phyloP scores from a whole-genome alignment of 2,888 invertebrate species.

The Candidula unifasciata region DNA sequence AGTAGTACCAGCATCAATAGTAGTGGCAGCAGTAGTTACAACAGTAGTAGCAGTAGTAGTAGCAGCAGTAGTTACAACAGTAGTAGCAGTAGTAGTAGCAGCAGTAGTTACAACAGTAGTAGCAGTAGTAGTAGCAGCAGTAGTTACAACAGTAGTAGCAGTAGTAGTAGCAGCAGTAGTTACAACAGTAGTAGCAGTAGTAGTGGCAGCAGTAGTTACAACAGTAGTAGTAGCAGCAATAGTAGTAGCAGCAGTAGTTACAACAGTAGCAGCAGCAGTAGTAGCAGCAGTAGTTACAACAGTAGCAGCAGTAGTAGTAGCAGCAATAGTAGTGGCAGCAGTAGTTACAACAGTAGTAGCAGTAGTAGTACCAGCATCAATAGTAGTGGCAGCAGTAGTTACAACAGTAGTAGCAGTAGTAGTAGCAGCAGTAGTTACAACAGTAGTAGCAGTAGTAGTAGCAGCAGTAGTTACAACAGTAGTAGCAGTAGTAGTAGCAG shows the following conservation, averaged over 20 bases:
- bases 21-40: background rate
- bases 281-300: slow-evolving; percentile 10
- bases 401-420: slow-evolving; percentile 12
- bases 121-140: background rate
- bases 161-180: slow-evolving; percentile 23
- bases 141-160: slow-evolving; percentile 17
- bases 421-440: background rate
- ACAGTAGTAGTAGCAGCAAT: slow-evolving; percentile 22
- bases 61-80: slow-evolving; percentile 12
- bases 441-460: background rate
- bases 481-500: background rate
- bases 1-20: background rate
- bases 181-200: slow-evolving; percentile 25
- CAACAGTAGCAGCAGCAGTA: slow-evolving; percentile 6
- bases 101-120: background rate
- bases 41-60: slow-evolving; percentile 9
- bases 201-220: slow-evolving; percentile 31
- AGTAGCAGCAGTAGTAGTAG: background rate
- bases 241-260: slow-evolving; percentile 6
- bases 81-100: background rate
- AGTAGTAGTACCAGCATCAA: slow-evolving; percentile 14
- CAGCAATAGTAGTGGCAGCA: background rate
- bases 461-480: background rate
- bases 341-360: background rate
- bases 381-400: slow-evolving; percentile 29